Conservation (phyloP, 2,113 vertebrate species). For the Triplophysa dalaica region DNA sequence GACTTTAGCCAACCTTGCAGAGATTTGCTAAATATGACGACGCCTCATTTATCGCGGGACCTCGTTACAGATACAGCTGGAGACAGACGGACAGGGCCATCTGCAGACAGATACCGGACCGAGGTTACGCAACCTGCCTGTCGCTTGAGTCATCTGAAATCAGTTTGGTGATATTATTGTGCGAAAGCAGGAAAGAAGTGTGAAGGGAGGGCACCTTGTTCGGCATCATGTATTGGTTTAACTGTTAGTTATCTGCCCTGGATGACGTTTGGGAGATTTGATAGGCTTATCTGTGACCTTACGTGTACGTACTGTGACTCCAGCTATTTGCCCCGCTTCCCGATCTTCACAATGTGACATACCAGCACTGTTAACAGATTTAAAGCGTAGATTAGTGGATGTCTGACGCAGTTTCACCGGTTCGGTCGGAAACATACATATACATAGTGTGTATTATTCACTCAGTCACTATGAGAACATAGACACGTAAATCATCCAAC, state of each 20-base stretch:
- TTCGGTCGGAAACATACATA: too few relatives aligned
- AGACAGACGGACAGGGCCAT: conserved; percentile 25
- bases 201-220: neutral
- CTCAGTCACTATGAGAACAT: too few relatives aligned
- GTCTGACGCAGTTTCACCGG: neutral
- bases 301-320: too few relatives aligned
- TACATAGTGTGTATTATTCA: neutral
- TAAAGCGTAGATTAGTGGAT: neutral
- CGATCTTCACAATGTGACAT: neutral
- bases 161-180: neutral
- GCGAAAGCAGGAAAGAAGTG: too few relatives aligned
- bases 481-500: too few relatives aligned
- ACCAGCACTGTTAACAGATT: neutral
- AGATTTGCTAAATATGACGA: neutral
- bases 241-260: too few relatives aligned
- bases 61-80: neutral
- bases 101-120: neutral
- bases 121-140: neutral
- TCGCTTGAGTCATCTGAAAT: neutral
- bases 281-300: neutral
- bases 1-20: neutral
- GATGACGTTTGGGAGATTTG: too few relatives aligned
- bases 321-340: neutral
- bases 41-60: neutral
- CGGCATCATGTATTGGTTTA: neutral